Base-by-base conservation (phyloP, 2,113 vertebrate genomes). In the Pelobates fuscus region DNA sequence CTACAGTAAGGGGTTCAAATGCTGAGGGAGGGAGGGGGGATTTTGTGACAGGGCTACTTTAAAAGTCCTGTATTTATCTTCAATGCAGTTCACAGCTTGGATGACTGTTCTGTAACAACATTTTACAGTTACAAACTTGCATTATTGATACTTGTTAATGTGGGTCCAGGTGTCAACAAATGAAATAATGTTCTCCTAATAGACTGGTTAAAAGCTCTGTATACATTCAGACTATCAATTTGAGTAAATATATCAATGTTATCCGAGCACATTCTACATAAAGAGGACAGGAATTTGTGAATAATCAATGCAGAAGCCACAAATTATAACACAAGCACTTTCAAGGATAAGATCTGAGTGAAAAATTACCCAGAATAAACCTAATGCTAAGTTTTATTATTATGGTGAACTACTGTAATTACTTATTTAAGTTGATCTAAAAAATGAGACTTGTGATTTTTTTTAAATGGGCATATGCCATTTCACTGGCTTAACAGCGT, bases 271-370 rank as follows among this genome's bases (percentile, higher is more conserved):
- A 60, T 75, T 46, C 61, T 37, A 26, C 30, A 23, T 60, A 32
- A 43, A n/a, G 52, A 57, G 29, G 26, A 44, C 23, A 17, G 30
- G 71, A 64, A 74, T 62, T 23, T 57, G 63, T 12, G 59, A 43
- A 41, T 44, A 75, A 66, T 75, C 72, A 67, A 75, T 75, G 25
- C 58, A 49, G 59, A 59, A 75, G 63, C 72, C 24, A 58, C 54
- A 67, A 75, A 75, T 75, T 75, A 75, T 67, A 63, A 43, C 72
- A 46, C 69, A 71, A 71, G 69, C 49, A 43, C 69, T 49, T 60
- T 49, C 44, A 14, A 49, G 17, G 17, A 49, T 49, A 49, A 49
- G 44, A 10, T 10, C 32, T 37, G 32, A 49, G 15, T 11, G 44
- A 49, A 49, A 14, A 49, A 17, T 1, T 17, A 49, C 12, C 44